Conservation (phyloP, 2,888 invertebrate genomes). For the Xanthia togata region DNA sequence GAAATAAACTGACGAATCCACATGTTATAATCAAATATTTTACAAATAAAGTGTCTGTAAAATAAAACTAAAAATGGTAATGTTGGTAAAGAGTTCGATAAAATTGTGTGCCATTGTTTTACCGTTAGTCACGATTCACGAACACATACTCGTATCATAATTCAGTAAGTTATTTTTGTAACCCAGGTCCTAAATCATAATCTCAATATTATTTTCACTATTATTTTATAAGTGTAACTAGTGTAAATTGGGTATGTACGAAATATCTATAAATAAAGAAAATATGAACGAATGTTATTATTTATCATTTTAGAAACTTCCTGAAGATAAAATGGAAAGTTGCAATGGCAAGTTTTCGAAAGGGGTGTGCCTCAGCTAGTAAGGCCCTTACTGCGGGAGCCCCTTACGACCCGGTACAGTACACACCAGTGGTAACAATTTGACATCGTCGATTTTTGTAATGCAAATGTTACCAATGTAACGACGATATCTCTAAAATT, state of each 20-base stretch:
- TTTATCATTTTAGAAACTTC: slow-evolving; percentile 6
- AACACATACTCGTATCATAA: background rate
- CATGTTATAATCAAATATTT: slow-evolving; percentile 70
- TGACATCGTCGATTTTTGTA: too few relatives aligned
- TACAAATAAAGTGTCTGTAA: slow-evolving; percentile 27
- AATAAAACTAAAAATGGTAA: background rate
- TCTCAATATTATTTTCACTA: background rate
- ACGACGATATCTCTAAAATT: too few relatives aligned
- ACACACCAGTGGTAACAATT: background rate
- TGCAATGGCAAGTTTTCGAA: background rate
- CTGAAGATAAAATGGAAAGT: too few relatives aligned
- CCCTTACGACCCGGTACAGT: too few relatives aligned
- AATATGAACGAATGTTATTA: background rate
- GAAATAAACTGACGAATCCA: slow-evolving; percentile 68
- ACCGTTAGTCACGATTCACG: background rate
- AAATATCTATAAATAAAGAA: slow-evolving; percentile 7
- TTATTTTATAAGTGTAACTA: background rate
- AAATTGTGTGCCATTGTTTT: background rate
- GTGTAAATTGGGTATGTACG: background rate
- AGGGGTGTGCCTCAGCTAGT: background rate
- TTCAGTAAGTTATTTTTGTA: background rate
- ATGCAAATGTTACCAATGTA: too few relatives aligned
- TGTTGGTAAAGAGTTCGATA: background rate
- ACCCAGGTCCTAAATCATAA: background rate
- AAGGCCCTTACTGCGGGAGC: background rate